A percentile compares a stretch with the other conserved stretches of the same genome.
Evolutionary conservation across 2,888 invertebrate species (phyloP).

Genomic region (Muschampia plurimacula): DNA sequence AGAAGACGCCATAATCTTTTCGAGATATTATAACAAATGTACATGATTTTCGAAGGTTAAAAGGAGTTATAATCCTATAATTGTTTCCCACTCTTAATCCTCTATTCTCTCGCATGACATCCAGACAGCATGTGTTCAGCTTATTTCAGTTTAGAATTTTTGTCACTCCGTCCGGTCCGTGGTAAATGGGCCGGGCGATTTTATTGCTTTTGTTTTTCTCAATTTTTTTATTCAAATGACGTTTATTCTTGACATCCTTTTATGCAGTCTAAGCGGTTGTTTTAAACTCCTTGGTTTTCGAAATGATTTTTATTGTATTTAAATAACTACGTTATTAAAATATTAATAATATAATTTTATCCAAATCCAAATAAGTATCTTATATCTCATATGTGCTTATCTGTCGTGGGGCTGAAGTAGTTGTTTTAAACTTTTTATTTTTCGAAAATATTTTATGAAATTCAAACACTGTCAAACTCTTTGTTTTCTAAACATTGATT

Average conservation of each 20-base stretch:
- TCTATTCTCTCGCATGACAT: slow-evolving; percentile 58
- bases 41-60: neutral
- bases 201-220: slow-evolving; percentile 67
- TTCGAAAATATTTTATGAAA: too few species aligned
- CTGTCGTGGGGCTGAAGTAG: too few species aligned
- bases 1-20: neutral
- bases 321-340: neutral
- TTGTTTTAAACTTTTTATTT: too few species aligned
- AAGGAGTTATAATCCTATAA: slow-evolving; percentile 35
- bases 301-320: too few species aligned
- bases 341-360: neutral
- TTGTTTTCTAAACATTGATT: too few species aligned
- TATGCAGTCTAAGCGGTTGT: slow-evolving; percentile 10
- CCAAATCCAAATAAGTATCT: too few species aligned
- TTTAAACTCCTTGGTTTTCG: neutral
- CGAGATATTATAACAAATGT: neutral
- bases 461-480: too few species aligned
- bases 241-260: slow-evolving; percentile 74
- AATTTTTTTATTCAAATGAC: slow-evolving; percentile 49
- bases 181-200: slow-evolving; percentile 84
- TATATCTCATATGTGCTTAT: too few species aligned
- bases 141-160: slow-evolving; percentile 83
- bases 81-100: slow-evolving; percentile 39
- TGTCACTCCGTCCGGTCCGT: slow-evolving; percentile 84
- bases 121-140: slow-evolving; percentile 78